Percentiles rank a stretch among this genome's conserved stretches.
Evolutionary conservation across 2,797 vertebrate species (phyloP).

Genomic region (Sebastes minor): DNA sequence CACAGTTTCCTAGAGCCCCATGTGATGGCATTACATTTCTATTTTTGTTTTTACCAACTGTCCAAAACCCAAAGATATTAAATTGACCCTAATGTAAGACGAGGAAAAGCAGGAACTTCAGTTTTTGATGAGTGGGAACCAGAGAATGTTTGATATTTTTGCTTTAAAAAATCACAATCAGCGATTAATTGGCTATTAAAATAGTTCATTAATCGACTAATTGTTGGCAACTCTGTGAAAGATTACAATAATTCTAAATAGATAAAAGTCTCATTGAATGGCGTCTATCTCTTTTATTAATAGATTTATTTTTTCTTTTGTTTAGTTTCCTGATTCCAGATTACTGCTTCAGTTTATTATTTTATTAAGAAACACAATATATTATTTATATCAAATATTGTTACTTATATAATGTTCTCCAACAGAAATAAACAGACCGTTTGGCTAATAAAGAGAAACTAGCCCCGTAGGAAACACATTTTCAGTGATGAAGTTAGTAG

Average conservation of each 20-base stretch:
- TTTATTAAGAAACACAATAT: neutral
- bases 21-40: neutral
- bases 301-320: neutral
- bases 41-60: too few species aligned
- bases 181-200: too few species aligned
- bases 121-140: neutral
- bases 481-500: neutral
- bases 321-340: neutral
- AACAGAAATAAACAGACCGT: too few species aligned
- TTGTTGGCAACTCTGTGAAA: neutral
- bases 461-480: neutral
- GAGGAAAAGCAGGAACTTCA: too few species aligned
- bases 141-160: neutral
- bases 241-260: neutral
- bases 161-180: too few species aligned
- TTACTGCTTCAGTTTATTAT: neutral
- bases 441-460: neutral
- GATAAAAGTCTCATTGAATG: neutral
- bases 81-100: too few species aligned
- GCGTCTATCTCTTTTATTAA: neutral
- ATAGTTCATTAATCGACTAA: too few species aligned
- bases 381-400: too few species aligned
- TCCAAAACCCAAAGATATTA: too few species aligned
- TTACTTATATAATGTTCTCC: too few species aligned
- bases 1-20: neutral